Evolutionary conservation across 2,797 vertebrate species (phyloP), one percentile per base, ranked within the genome.

Genomic region (Tragopan temminckii): DNA sequence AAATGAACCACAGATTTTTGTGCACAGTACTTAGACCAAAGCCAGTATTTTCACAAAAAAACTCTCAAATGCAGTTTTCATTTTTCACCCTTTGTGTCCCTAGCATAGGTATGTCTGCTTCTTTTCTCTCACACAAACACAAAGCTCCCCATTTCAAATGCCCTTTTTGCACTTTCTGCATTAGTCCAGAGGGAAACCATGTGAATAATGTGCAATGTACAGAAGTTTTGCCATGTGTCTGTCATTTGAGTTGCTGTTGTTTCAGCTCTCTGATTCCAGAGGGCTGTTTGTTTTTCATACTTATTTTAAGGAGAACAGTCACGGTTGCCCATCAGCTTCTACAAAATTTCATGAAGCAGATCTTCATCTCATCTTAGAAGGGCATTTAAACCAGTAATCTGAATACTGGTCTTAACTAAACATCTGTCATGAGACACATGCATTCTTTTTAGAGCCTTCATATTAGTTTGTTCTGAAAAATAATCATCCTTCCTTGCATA

Each of bases 71-170:
- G 29, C 67, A 70, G 5, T 53, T 83, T 89, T 45, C 20, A 27
- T 61, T 85, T 91, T 78, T 61, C 62, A 61, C 59, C 45, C 62
- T 38, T 58, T 35, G 17, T 84, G 35, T 23, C 53, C 53, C 42
- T 62, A 20, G n/a, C 45, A 53, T 79, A 33, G 19, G 29, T 23
- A 5, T 18, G 33, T n/a, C 55, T 74, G 33, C 2, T 77, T 88
- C 45, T 84, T 89, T 35, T 68, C 80, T 69, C 33, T 85, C 35
- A 27, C 76, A 46, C 36, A 76, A 71, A 63, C 46, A 88, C 87
- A 88, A 81, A 94, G 83, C 80, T 86, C 40, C 74, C 89, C 75
- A 74, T 70, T 91, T 79, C 52, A 74, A 86, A 85, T 80, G 80
- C 43, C 63, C 52, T 72, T 76, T 94, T 31, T 89, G 75, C 61